These are phyloP conservation scores for Zosterops pallidus DNA, from an alignment of 2,113 vertebrate species.

Conservation along the genomic window DNA sequence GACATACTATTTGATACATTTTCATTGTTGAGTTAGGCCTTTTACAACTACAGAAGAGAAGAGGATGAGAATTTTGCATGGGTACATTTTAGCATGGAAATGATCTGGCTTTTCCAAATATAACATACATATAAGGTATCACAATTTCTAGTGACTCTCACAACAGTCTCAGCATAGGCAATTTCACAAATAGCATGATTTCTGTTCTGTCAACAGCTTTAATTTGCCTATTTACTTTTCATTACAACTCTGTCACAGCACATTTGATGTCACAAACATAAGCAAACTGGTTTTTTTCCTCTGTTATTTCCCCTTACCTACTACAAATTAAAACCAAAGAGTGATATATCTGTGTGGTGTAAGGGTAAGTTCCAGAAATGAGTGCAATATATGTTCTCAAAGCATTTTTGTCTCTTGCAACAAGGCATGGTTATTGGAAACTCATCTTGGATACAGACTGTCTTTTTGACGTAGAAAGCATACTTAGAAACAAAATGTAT, in stretches of 20 bases:
- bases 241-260: background rate
- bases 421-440: background rate
- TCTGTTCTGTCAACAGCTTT: background rate
- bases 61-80: background rate
- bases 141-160: background rate
- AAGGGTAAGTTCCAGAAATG: background rate
- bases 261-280: background rate
- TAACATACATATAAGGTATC: background rate
- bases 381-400: background rate
- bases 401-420: background rate
- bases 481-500: constrained; percentile 1
- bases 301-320: background rate
- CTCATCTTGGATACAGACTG: background rate
- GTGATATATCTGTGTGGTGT: background rate
- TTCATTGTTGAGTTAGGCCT: background rate
- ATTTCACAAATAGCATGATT: background rate
- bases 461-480: background rate
- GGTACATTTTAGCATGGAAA: background rate
- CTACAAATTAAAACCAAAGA: background rate
- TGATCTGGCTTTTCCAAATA: background rate
- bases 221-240: background rate
- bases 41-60: background rate
- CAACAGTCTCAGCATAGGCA: background rate
- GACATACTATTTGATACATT: background rate
- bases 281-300: background rate